Percentiles rank a stretch among this genome's conserved stretches.
These are phyloP conservation scores for Sebastes nivosus DNA, from an alignment of 2,797 vertebrate species.

Conservation along the genomic window DNA sequence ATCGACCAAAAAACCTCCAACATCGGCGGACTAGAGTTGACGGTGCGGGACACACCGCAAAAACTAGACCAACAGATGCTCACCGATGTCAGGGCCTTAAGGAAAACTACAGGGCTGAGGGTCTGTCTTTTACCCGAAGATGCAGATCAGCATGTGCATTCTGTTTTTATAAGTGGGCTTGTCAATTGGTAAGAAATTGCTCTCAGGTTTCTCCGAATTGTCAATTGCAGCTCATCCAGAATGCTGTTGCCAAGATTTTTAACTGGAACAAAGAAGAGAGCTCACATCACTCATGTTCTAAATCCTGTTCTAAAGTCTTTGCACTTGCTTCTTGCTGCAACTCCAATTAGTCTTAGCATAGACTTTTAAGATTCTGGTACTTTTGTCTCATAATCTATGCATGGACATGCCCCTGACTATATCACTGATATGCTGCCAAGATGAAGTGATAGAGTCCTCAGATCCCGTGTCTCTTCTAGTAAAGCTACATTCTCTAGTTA, in stretches of 20 bases:
- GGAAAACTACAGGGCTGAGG: not conserved
- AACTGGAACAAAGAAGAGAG: not conserved
- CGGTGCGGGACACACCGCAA: not conserved
- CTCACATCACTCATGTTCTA: not conserved
- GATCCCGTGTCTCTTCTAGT: not conserved
- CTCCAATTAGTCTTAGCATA: conserved; percentile 25
- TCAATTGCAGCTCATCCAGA: not conserved
- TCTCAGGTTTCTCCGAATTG: not conserved
- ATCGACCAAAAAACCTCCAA: not conserved
- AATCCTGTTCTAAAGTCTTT: not conserved
- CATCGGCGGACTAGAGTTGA: not conserved
- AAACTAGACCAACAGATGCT: not conserved
- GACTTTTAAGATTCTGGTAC: conserved; percentile 14
- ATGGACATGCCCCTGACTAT: not conserved
- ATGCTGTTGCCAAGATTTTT: not conserved
- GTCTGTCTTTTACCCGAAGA: not conserved
- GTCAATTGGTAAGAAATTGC: not conserved
- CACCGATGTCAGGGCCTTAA: not conserved
- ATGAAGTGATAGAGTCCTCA: not conserved
- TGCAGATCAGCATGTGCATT: not conserved
- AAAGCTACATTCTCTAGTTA: not conserved
- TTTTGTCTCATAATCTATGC: conserved; percentile 5
- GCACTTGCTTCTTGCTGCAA: not conserved
- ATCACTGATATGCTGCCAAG: not conserved
- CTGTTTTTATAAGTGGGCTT: not conserved